Percentiles rank a stretch among this genome's conserved stretches.
These are phyloP conservation scores for Ennomos erosarius DNA, from an alignment of 2,888 invertebrate species.

Conservation along the genomic window DNA sequence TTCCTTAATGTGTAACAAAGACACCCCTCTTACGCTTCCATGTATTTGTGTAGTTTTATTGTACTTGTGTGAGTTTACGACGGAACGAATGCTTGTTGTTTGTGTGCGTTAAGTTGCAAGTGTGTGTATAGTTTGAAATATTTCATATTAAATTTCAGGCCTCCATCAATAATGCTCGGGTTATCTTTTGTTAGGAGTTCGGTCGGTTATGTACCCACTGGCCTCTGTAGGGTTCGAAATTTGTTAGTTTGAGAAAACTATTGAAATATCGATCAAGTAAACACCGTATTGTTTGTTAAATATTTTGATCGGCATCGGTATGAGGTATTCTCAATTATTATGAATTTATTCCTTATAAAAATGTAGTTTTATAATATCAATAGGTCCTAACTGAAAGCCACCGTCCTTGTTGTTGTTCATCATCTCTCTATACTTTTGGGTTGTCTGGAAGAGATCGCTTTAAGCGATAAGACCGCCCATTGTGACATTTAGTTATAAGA, in stretches of 20 bases:
- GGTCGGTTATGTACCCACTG: slow-evolving; percentile 17
- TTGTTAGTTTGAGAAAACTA: slow-evolving; percentile 26
- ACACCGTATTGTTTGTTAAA: slow-evolving; percentile 16
- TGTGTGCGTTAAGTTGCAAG: slow-evolving; percentile 45
- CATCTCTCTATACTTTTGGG: no score
- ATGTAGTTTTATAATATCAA: slow-evolving; percentile 25
- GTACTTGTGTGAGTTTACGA: slow-evolving; percentile 65
- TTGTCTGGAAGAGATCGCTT: no score
- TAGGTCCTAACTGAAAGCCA: no score
- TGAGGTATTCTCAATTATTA: neutral
- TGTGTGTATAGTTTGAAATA: slow-evolving; percentile 69
- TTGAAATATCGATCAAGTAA: slow-evolving; percentile 29
- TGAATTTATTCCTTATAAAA: neutral
- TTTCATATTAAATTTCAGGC: slow-evolving; percentile 83
- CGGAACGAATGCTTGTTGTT: slow-evolving; percentile 33
- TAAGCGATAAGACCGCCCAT: no score
- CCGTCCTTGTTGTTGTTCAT: no score
- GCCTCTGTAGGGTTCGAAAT: slow-evolving; percentile 17
- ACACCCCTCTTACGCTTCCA: slow-evolving; percentile 80
- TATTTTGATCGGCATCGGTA: neutral
- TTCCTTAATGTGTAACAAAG: slow-evolving; percentile 85
- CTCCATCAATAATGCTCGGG: slow-evolving; percentile 78
- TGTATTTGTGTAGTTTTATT: slow-evolving; percentile 71
- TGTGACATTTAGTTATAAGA: no score
- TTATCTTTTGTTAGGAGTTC: slow-evolving; percentile 65